Conservation (phyloP, 2,888 invertebrate species). For the Actias luna region DNA sequence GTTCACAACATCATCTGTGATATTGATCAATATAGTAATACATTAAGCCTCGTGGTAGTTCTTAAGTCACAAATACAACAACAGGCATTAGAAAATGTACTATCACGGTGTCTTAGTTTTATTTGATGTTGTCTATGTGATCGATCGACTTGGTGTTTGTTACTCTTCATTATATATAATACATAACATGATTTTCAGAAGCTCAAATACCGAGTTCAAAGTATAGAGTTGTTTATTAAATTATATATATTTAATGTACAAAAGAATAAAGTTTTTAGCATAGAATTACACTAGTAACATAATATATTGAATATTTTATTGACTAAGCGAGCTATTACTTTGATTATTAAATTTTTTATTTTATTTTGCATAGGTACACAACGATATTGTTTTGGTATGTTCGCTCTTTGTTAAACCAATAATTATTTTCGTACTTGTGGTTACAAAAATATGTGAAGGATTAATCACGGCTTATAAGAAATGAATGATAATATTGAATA, state of each 20-base stretch:
- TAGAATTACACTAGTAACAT: background rate
- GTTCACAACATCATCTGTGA: no score
- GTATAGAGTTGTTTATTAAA: no score
- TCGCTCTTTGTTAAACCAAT: background rate
- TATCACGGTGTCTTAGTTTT: no score
- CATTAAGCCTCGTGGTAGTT: no score
- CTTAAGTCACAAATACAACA: no score
- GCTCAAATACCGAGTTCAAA: no score
- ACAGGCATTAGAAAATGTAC: no score
- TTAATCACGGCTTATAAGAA: background rate
- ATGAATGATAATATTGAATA: slow-evolving; percentile 14
- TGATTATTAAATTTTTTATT: background rate
- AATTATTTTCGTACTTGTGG: background rate
- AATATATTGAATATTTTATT: background rate
- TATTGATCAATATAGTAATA: no score
- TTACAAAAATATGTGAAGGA: background rate
- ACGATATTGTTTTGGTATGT: background rate
- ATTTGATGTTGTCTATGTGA: no score
- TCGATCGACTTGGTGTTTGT: no score
- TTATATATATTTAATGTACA: background rate
- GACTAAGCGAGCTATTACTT: background rate
- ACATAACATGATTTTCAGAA: no score
- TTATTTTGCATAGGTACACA: background rate
- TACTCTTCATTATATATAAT: no score
- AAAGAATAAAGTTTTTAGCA: background rate